These are phyloP conservation scores for Anthophora plumipes DNA, from an alignment of 2,888 invertebrate species.

Conservation along the genomic window DNA sequence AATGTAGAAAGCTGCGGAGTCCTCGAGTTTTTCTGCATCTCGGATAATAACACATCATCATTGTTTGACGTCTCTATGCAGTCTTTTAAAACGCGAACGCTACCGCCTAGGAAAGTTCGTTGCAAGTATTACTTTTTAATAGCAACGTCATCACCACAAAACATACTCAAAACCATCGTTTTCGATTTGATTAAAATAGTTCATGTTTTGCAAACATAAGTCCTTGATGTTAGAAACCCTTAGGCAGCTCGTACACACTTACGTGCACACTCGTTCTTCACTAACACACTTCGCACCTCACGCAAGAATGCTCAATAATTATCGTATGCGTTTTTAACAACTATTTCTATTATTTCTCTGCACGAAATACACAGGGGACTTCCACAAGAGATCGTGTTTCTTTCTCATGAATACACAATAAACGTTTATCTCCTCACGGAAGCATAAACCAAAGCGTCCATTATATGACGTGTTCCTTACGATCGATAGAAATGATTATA, in stretches of 20 bases:
- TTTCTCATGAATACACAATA: slow-evolving; percentile 58
- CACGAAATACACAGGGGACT: slow-evolving; percentile 46
- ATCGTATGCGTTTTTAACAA: slow-evolving; percentile 39
- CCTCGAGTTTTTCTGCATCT: slow-evolving; percentile 47
- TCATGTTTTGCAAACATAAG: slow-evolving; percentile 68
- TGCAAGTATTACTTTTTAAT: slow-evolving; percentile 47
- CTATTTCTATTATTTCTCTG: slow-evolving; percentile 41
- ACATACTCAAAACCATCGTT: slow-evolving; percentile 65
- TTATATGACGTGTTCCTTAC: slow-evolving; percentile 64
- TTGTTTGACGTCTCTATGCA: slow-evolving; percentile 57
- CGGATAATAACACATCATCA: slow-evolving; percentile 53
- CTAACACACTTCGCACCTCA: slow-evolving; percentile 81
- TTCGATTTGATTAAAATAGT: slow-evolving; percentile 62
- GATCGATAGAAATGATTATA: slow-evolving; percentile 48
- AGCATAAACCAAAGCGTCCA: slow-evolving; percentile 62
- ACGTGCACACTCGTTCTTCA: slow-evolving; percentile 81
- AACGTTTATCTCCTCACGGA: slow-evolving; percentile 52
- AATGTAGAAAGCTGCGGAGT: slow-evolving; percentile 43
- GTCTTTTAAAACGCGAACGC: slow-evolving; percentile 59
- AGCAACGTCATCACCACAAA: slow-evolving; percentile 69
- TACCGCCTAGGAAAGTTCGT: slow-evolving; percentile 68
- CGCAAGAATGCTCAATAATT: slow-evolving; percentile 67
- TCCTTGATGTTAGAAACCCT: slow-evolving; percentile 69
- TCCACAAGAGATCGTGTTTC: slow-evolving; percentile 33
- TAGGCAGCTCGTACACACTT: slow-evolving; percentile 80